Evolutionary conservation across 2,888 invertebrate genomes (phyloP).

Genomic region (Elegia similella): DNA sequence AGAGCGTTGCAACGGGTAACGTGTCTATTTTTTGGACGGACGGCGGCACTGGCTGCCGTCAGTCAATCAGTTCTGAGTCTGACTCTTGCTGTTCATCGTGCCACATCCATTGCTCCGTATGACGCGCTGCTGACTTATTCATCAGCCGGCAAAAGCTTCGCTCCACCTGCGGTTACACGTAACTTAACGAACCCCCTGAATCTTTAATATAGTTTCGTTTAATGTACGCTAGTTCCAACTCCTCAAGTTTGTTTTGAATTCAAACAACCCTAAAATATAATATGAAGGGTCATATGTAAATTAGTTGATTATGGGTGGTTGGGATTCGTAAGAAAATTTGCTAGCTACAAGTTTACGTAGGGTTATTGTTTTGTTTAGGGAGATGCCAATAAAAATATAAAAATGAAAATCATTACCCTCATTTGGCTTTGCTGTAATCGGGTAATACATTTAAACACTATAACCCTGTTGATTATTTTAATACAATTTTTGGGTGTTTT

Average conservation of each 20-base stretch:
- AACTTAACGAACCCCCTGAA: slow-evolving; percentile 78
- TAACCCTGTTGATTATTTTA: too few relatives aligned
- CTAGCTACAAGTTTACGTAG: not conserved
- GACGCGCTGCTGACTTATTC: slow-evolving; percentile 66
- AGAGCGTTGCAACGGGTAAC: too few relatives aligned
- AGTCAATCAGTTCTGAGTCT: too few relatives aligned
- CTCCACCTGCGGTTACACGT: slow-evolving; percentile 75
- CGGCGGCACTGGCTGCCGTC: too few relatives aligned
- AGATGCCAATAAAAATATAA: not conserved
- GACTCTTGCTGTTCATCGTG: not conserved
- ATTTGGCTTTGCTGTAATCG: too few relatives aligned
- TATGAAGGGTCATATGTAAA: slow-evolving; percentile 35
- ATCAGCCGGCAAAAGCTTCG: slow-evolving; percentile 59
- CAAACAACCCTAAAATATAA: slow-evolving; percentile 30
- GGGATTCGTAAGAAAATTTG: not conserved
- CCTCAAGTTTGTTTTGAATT: slow-evolving; percentile 60
- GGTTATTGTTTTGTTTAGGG: not conserved
- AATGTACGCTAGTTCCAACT: slow-evolving; percentile 69
- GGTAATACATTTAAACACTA: too few relatives aligned
- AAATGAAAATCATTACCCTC: too few relatives aligned
- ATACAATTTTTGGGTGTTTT: too few relatives aligned
- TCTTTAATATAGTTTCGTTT: slow-evolving; percentile 78
- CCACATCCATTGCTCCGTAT: slow-evolving; percentile 35
- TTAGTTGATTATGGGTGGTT: slow-evolving; percentile 19
- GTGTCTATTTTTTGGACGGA: too few relatives aligned